A percentile compares a stretch with the other conserved stretches of the same genome.
Conservation (phyloP, 2,888 invertebrate genomes). For the Coelopa pilipes region DNA sequence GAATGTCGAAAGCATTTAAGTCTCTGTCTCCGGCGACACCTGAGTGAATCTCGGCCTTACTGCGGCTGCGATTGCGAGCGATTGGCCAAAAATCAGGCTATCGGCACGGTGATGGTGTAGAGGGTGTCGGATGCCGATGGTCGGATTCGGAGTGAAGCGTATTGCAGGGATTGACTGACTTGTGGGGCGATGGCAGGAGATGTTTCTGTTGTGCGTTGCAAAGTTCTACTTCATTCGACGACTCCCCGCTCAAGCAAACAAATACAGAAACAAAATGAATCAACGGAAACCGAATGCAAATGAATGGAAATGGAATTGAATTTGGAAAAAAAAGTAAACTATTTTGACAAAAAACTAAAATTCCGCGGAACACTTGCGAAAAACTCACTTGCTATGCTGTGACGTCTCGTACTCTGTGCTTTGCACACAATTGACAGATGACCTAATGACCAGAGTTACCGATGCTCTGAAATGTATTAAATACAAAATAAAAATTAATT, state of each 20-base stretch:
- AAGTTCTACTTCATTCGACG: too few species aligned
- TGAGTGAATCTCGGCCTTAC: not conserved
- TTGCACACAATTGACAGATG: not conserved
- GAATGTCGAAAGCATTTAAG: conserved; percentile 70
- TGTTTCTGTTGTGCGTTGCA: not conserved
- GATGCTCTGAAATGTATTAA: too few species aligned
- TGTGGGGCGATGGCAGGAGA: not conserved
- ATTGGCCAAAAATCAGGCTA: too few species aligned
- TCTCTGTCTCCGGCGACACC: not conserved
- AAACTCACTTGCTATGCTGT: not conserved
- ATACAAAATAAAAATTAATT: too few species aligned
- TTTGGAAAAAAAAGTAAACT: not conserved
- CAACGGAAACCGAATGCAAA: not conserved
- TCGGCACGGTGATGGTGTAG: not conserved
- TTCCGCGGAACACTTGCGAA: conserved; percentile 12
- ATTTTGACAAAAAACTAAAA: not conserved
- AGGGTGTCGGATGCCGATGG: too few species aligned
- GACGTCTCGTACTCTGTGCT: too few species aligned
- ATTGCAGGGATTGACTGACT: too few species aligned
- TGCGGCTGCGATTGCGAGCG: too few species aligned
- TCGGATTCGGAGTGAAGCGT: too few species aligned
- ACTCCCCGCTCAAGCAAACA: not conserved
- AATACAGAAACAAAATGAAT: not conserved
- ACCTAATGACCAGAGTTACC: not conserved
- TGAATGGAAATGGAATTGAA: too few species aligned